Evolutionary conservation across 1,140 invertebrate genomes (phyloP).

Genomic region (Dolichoris vasculosae): DNA sequence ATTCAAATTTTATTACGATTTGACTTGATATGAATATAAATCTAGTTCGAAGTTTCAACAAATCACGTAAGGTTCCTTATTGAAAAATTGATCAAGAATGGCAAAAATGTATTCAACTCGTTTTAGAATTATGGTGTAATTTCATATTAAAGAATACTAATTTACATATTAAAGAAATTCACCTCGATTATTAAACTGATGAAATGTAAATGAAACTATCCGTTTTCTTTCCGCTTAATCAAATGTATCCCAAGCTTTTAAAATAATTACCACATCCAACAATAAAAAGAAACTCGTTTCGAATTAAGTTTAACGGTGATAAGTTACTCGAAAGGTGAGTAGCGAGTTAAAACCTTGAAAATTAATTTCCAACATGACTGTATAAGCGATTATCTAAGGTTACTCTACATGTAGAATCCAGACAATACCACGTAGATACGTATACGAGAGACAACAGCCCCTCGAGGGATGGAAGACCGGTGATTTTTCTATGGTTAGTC

Average conservation of each 20-base stretch:
- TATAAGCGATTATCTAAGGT: conserved; percentile 29
- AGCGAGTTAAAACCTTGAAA: conserved; percentile 6
- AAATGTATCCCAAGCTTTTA: not conserved
- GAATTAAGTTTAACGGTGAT: not conserved
- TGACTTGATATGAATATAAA: not conserved
- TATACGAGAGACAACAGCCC: not conserved
- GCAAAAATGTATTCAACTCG: not conserved
- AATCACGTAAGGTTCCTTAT: not conserved
- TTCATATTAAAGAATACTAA: too few species aligned
- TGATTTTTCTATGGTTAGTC: too few species aligned
- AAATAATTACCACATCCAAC: not conserved
- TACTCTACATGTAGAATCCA: conserved; percentile 5
- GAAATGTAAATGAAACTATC: not conserved
- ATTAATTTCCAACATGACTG: conserved; percentile 25
- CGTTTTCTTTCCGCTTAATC: not conserved
- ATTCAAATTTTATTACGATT: not conserved
- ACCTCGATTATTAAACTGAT: not conserved
- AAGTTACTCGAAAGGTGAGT: not conserved
- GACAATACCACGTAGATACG: not conserved
- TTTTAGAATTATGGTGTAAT: not conserved
- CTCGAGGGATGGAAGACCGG: conserved; percentile 22
- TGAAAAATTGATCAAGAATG: not conserved
- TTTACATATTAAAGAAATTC: not conserved
- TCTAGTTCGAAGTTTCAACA: not conserved
- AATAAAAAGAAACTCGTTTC: not conserved